phyloP scores from a whole-genome alignment of 2,797 vertebrate species.

The Acanthiza pusilla region DNA sequence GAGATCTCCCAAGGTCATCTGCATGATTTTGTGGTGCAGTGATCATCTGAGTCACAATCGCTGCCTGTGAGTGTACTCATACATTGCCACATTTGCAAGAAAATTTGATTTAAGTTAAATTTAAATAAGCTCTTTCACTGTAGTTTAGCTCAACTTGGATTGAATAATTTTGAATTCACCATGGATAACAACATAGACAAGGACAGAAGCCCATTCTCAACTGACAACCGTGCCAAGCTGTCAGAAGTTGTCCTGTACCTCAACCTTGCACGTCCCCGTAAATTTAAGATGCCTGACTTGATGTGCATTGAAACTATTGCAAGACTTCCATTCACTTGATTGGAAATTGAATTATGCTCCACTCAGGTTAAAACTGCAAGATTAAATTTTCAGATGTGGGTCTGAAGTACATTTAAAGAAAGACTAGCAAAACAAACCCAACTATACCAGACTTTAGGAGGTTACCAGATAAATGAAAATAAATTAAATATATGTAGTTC shows the following conservation, averaged over 20 bases:
- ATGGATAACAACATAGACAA: neutral
- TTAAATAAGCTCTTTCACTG: neutral
- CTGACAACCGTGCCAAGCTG: neutral
- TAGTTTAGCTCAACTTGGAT: neutral
- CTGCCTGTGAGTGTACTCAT: neutral
- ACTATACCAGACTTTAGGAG: neutral
- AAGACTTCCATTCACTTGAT: neutral
- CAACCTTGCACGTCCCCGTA: neutral
- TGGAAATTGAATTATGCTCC: neutral
- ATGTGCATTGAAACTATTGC: constrained; percentile 11
- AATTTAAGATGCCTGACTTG: neutral
- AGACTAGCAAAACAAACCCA: neutral
- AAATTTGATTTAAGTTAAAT: constrained; percentile 11
- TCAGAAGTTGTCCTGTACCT: neutral
- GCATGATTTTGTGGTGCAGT: neutral
- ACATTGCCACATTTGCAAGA: neutral
- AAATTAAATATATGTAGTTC: neutral
- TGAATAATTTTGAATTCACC: neutral
- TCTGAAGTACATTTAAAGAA: neutral
- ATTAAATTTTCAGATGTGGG: neutral
- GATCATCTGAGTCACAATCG: neutral
- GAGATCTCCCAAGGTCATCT: neutral
- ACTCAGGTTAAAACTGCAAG: neutral
- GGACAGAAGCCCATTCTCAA: neutral
- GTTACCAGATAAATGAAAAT: neutral